phyloP scores from a whole-genome alignment of 1,140 invertebrate genomes.

The Sycophaga agraensis region DNA sequence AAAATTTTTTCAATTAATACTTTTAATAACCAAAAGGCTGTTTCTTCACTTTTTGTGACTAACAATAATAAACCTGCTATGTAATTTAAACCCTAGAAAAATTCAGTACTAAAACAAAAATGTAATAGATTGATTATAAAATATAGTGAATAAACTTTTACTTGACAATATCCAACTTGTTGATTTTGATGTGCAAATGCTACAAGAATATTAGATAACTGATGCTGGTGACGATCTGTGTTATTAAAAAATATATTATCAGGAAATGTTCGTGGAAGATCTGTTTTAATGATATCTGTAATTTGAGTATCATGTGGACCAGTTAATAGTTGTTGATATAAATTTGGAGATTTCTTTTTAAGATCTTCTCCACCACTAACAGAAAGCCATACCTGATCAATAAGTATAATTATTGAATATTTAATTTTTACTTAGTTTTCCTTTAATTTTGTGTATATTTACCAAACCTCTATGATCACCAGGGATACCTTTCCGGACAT shows the following conservation, averaged over 20 bases:
- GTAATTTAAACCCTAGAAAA: slow-evolving; percentile 81
- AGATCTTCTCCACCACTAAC: slow-evolving; percentile 76
- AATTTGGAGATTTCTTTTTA: slow-evolving; percentile 66
- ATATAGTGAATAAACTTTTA: slow-evolving; percentile 37
- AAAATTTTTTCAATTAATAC: slow-evolving; percentile 82
- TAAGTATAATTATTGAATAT: background rate
- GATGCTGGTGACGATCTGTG: slow-evolving; percentile 69
- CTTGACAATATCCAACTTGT: slow-evolving; percentile 88
- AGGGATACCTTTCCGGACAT: slow-evolving; percentile 87
- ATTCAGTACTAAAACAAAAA: background rate
- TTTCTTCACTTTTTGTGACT: slow-evolving; percentile 85
- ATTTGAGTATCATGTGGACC: slow-evolving; percentile 68
- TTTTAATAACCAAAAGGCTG: slow-evolving; percentile 88
- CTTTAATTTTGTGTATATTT: slow-evolving; percentile 41
- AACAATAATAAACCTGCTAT: slow-evolving; percentile 84
- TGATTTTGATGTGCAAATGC: slow-evolving; percentile 88
- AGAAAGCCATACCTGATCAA: slow-evolving; percentile 73
- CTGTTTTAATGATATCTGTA: slow-evolving; percentile 79
- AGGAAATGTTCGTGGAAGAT: slow-evolving; percentile 87
- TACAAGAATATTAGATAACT: slow-evolving; percentile 81
- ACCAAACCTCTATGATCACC: slow-evolving; percentile 64
- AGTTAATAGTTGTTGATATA: slow-evolving; percentile 71
- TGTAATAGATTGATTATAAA: background rate
- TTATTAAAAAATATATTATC: slow-evolving; percentile 90
- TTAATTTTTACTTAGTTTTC: background rate